Evolutionary conservation across 2,113 vertebrate species (phyloP).

Genomic region (Lasiurus cinereus): DNA sequence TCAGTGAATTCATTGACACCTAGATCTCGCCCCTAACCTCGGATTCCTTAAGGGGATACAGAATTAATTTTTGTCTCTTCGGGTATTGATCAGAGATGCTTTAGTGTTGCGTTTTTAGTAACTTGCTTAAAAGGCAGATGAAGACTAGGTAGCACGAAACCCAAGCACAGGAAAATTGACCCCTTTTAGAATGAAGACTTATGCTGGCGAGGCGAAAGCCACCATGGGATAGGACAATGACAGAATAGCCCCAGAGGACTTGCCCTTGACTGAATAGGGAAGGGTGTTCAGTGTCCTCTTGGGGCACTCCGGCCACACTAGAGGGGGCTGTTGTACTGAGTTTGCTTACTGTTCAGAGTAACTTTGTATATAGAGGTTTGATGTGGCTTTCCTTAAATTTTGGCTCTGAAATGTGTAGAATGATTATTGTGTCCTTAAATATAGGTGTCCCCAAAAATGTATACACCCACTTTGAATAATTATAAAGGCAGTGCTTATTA

Average conservation of each 20-base stretch:
- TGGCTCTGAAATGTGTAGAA: neutral
- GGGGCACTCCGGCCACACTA: slow-evolving; percentile 64
- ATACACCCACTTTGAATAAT: no score
- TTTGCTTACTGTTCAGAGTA: slow-evolving; percentile 37
- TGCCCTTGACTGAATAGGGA: neutral
- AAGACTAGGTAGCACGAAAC: slow-evolving; percentile 39
- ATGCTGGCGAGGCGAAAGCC: neutral
- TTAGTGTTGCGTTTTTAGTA: slow-evolving; percentile 48
- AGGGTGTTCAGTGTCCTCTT: neutral
- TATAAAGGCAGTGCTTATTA: no score
- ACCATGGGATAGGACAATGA: neutral
- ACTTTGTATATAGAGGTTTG: neutral
- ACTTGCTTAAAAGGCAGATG: slow-evolving; percentile 58
- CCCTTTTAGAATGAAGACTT: neutral
- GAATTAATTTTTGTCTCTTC: slow-evolving; percentile 43
- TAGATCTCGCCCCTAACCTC: neutral
- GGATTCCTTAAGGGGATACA: slow-evolving; percentile 11
- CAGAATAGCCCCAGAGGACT: neutral
- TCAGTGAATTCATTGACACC: neutral
- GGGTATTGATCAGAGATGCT: slow-evolving; percentile 47
- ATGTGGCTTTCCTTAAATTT: slow-evolving; percentile 17
- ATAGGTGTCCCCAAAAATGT: no score
- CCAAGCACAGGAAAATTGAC: neutral
- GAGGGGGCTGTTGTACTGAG: slow-evolving; percentile 78
- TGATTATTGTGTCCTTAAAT: neutral